These are phyloP conservation scores for Lasioglossum villosulum DNA, from an alignment of 2,888 invertebrate species.

Conservation along the genomic window DNA sequence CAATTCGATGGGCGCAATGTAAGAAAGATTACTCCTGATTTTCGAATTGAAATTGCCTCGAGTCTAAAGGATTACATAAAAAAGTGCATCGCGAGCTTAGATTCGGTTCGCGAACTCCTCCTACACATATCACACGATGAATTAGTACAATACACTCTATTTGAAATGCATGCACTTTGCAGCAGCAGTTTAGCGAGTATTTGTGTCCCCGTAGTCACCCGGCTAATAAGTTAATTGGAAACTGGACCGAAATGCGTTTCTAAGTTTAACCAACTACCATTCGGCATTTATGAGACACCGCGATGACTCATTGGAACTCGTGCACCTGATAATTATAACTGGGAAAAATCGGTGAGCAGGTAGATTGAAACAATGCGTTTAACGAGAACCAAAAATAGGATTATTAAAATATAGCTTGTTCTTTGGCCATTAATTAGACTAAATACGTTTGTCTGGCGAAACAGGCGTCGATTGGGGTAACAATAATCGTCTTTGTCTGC, in stretches of 20 bases:
- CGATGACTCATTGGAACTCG: background rate
- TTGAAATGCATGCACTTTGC: background rate
- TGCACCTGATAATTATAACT: background rate
- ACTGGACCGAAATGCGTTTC: conserved; percentile 6
- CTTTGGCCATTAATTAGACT: background rate
- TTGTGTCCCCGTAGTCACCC: background rate
- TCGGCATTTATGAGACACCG: background rate
- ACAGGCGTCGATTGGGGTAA: background rate
- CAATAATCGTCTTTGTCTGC: conserved; percentile 19
- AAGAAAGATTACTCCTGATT: too few relatives aligned
- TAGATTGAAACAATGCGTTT: background rate
- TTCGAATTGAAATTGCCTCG: too few relatives aligned
- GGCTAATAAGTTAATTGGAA: background rate
- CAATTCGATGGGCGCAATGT: too few relatives aligned
- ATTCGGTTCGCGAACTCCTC: background rate
- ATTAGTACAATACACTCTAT: background rate
- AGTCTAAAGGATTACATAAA: background rate
- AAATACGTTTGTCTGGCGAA: background rate
- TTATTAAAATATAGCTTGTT: background rate
- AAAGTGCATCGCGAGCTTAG: background rate
- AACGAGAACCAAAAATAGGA: background rate
- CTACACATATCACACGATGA: background rate
- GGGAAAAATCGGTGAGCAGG: background rate
- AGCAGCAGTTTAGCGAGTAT: background rate
- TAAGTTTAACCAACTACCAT: conserved; percentile 15